Evolutionary conservation across 2,888 invertebrate genomes (phyloP).

Genomic region (Autographa gamma): DNA sequence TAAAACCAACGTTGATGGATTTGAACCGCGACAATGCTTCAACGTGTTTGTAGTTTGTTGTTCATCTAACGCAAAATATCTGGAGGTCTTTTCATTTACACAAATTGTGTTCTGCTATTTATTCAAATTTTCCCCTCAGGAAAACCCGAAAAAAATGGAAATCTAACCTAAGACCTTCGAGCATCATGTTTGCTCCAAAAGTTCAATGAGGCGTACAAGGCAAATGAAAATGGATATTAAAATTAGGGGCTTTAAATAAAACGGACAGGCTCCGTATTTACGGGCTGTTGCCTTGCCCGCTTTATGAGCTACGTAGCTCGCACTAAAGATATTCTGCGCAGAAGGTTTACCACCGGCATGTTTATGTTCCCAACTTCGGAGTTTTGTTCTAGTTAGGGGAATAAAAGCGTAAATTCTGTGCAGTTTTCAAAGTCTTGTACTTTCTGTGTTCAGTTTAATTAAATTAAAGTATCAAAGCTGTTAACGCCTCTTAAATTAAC

Average conservation of each 20-base stretch:
- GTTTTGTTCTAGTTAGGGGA: conserved; percentile 18
- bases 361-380: conserved; percentile 15
- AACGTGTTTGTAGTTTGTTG: neutral
- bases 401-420: conserved; percentile 20
- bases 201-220: conserved; percentile 1
- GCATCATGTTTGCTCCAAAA: neutral
- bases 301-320: conserved; percentile 22
- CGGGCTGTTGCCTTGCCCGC: conserved; percentile 11
- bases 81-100: neutral
- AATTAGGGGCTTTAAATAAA: conserved; percentile 11
- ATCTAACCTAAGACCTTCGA: neutral
- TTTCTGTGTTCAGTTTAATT: neutral
- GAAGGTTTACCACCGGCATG: conserved; percentile 18
- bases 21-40: neutral
- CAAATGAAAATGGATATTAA: conserved; percentile 7
- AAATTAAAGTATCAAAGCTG: conserved; percentile 1
- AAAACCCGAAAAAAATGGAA: neutral
- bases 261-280: conserved; percentile 10
- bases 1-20: conserved; percentile 19
- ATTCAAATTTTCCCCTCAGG: neutral
- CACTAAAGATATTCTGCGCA: neutral
- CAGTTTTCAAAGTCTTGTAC: conserved; percentile 1
- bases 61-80: neutral
- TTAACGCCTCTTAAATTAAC: neutral
- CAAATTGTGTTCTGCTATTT: neutral